Evolutionary conservation across 2,113 vertebrate species (phyloP), one percentile per base, ranked within the genome.

Genomic region (Pseudorhombus dupliciocellatus): DNA sequence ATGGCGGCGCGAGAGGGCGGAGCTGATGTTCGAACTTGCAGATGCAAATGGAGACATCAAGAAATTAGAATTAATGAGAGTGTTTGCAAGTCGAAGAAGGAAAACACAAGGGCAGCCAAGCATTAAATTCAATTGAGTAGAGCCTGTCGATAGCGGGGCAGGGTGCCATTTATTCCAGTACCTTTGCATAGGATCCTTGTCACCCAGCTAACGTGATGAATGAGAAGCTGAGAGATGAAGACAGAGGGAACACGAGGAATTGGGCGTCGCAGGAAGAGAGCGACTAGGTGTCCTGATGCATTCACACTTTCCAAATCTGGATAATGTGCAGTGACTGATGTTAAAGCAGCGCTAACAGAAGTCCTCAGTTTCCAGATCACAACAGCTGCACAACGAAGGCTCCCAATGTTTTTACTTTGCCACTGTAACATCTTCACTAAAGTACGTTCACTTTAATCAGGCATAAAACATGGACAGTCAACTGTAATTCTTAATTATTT

Each of bases 1-100:
- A 14, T 24, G 48, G 66, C 75, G 66, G 52, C 42, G 20, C 57
- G 61, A 73, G 64, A 57, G 66, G 78, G 83, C 34, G 83, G 73
- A 77, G 85, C 62, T 50, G 73, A 73, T 83, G 66, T 75, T 70
- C 6, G 72, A 54, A 63, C 66, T 67, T 5, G 12, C 70, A 62
- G 65, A 77, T 84, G 81, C 70, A 76, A 78, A 91, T 84, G 58
- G 81, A 84, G 81, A 84, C 75, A 57, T 88, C 67, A 70, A 55
- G 14, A 81, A 82, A 90, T 90, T 80, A 80, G 61, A 90, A 88
- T 80, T 78, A 87, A 91, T 89, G 69, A 87, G 76, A 81, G 79
- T 81, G 77, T 87, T 78, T 89, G 77, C 26, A 7, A 65, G 71
- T 75, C 62, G 53, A 61, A 81, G 63, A 37, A 21, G 63, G 70